Conservation (phyloP, 2,113 vertebrate genomes). For the Istiophorus platypterus region DNA sequence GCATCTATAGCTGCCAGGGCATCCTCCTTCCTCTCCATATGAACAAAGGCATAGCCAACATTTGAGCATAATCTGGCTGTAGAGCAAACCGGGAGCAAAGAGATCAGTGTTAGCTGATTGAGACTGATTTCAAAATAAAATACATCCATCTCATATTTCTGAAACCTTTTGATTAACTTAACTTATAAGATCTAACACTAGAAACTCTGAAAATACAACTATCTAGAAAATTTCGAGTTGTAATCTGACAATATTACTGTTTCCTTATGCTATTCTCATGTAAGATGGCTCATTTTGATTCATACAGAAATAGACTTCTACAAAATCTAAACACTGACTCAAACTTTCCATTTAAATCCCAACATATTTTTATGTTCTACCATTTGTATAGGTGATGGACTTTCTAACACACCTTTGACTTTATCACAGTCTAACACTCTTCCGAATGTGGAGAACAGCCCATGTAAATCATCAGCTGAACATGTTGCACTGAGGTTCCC, state of each 20-base stretch:
- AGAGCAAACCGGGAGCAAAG: conserved; percentile 4
- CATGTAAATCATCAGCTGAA: conserved; percentile 91
- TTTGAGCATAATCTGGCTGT: conserved; percentile 84
- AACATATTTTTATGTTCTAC: neutral
- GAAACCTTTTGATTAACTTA: neutral
- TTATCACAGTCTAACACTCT: conserved; percentile 97
- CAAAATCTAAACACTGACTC: neutral
- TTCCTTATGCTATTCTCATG: neutral
- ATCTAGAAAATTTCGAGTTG: neutral
- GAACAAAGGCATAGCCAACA: conserved; percentile 96
- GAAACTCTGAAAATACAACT: neutral
- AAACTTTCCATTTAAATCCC: neutral
- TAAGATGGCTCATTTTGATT: neutral
- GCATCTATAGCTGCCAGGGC: conserved; percentile 92
- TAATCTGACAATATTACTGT: neutral
- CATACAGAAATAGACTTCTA: neutral
- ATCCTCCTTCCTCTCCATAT: conserved; percentile 97
- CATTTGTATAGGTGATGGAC: neutral
- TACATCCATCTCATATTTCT: neutral
- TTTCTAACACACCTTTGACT: conserved; percentile 90
- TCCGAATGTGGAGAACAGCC: conserved; percentile 93
- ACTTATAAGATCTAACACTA: neutral
- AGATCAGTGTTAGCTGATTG: neutral
- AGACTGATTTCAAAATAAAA: neutral
- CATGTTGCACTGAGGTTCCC: conserved; percentile 94